A percentile compares a stretch with the other conserved stretches of the same genome.
Conservation (phyloP, 2,113 vertebrate genomes). For the Morone saxatilis region DNA sequence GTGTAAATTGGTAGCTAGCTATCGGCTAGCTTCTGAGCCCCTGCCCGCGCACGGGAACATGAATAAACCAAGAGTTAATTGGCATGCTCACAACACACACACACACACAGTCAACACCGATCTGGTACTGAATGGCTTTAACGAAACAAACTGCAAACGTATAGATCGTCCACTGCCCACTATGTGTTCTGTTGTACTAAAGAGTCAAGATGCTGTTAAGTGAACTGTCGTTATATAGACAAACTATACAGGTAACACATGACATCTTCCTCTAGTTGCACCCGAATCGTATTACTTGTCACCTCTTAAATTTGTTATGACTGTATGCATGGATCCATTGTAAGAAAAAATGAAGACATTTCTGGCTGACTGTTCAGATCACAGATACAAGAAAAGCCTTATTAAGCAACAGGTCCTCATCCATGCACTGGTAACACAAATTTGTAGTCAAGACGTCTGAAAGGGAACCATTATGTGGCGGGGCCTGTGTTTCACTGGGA, state of each 20-base stretch:
- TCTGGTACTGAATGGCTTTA: too few species aligned
- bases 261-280: background rate
- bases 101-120: background rate
- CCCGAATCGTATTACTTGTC: too few species aligned
- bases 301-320: background rate
- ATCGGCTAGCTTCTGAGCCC: conserved; percentile 66
- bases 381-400: background rate
- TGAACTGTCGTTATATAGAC: background rate
- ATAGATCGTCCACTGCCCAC: background rate
- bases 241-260: background rate
- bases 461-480: background rate
- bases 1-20: conserved; percentile 54
- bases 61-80: conserved; percentile 77
- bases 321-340: background rate
- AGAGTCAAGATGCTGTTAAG: background rate
- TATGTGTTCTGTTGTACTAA: background rate
- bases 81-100: conserved; percentile 59
- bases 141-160: background rate
- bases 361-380: too few species aligned
- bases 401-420: background rate
- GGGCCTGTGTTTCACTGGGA: conserved; percentile 51
- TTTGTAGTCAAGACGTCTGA: background rate
- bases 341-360: background rate
- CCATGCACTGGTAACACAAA: background rate
- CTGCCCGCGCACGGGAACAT: conserved; percentile 82